Conservation (phyloP, 2,113 vertebrate species). For the Pomatostomus ruficeps region DNA sequence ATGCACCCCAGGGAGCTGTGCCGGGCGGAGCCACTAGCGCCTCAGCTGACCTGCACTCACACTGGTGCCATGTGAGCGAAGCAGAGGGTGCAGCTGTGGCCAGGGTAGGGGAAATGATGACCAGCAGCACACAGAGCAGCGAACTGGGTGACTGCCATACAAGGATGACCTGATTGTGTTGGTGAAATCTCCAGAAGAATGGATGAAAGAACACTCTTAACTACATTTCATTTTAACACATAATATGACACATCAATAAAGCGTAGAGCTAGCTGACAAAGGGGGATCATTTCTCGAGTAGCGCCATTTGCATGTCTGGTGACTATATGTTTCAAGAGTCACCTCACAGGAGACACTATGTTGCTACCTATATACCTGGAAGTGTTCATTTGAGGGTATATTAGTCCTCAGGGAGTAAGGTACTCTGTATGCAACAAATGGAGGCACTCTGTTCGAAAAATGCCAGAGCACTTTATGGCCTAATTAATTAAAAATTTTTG, state of each 20-base stretch:
- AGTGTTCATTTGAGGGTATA: not conserved
- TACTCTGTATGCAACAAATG: not conserved
- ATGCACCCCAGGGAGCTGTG: rapidly evolving
- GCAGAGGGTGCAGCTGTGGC: not conserved
- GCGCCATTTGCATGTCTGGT: not conserved
- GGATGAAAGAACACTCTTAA: not conserved
- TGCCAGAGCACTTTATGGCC: no score
- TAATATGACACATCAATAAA: not conserved
- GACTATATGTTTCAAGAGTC: not conserved
- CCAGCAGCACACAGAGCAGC: not conserved
- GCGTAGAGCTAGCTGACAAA: not conserved
- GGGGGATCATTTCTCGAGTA: not conserved
- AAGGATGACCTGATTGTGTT: not conserved
- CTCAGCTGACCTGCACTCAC: rapidly evolving
- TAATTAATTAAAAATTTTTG: not conserved
- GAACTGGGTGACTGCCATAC: not conserved
- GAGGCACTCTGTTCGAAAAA: not conserved
- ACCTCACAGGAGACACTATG: not conserved
- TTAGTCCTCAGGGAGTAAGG: not conserved
- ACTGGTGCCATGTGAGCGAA: rapidly evolving
- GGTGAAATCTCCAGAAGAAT: not conserved
- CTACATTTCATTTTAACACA: not conserved
- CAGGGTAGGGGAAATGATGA: not conserved
- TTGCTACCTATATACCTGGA: not conserved
- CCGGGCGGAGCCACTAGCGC: rapidly evolving